Evolutionary conservation across 2,113 vertebrate species (phyloP).

Genomic region (Mesitornis unicolor): DNA sequence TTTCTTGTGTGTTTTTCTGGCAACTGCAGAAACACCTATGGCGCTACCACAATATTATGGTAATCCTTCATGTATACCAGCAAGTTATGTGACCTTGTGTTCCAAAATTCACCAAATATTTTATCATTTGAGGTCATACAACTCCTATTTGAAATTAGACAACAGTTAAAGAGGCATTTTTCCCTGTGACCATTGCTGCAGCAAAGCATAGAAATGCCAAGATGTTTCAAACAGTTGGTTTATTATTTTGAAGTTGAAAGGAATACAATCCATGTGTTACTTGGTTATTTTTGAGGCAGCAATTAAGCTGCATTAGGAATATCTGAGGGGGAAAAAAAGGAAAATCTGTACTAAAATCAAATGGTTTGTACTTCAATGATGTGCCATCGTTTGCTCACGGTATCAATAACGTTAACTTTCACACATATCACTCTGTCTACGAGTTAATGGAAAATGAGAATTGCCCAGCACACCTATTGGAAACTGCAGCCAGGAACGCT

Average conservation of each 20-base stretch:
- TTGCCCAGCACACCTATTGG: background rate
- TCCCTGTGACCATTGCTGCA: background rate
- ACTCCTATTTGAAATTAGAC: background rate
- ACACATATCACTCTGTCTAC: background rate
- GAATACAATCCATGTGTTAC: background rate
- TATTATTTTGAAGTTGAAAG: background rate
- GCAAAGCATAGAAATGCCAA: background rate
- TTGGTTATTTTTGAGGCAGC: background rate
- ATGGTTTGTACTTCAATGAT: background rate
- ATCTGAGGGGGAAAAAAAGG: background rate
- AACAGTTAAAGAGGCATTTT: background rate
- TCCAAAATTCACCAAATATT: background rate
- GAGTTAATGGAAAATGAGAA: constrained; percentile 14
- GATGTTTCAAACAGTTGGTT: background rate
- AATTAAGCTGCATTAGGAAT: background rate
- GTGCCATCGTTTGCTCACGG: background rate
- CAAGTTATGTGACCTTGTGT: background rate
- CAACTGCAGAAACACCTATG: background rate
- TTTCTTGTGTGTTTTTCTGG: background rate
- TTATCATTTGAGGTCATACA: background rate
- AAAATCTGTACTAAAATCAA: background rate
- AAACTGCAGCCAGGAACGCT: background rate
- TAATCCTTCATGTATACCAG: background rate
- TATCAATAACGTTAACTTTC: background rate
- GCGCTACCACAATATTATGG: background rate